Conservation (phyloP, 92 coral and sea anemone genomes). For the Palythoa heliodiscus region DNA sequence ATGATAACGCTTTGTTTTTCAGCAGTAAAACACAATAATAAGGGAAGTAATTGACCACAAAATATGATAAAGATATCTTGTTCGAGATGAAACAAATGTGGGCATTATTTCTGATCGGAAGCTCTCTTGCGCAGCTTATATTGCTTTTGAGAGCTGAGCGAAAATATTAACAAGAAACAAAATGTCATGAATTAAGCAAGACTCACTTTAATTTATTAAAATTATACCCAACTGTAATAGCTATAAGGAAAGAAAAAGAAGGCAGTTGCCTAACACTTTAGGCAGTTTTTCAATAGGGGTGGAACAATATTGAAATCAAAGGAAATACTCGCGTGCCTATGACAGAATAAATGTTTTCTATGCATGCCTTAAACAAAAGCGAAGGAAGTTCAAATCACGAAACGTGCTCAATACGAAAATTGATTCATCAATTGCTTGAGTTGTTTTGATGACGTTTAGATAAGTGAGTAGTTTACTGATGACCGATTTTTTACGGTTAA, state of each 20-base stretch:
- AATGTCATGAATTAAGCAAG: slow-evolving; percentile 17
- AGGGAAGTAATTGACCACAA: slow-evolving; percentile 42
- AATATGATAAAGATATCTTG: slow-evolving; percentile 14
- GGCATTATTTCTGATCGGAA: slow-evolving; percentile 11
- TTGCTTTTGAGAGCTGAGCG: background rate
- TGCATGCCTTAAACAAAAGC: slow-evolving; percentile 18
- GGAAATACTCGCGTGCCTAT: slow-evolving; percentile 34
- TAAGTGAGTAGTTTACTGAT: slow-evolving; percentile 11
- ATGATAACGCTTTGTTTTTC: slow-evolving; percentile 39
- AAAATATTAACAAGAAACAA: slow-evolving; percentile 17
- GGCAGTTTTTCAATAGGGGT: slow-evolving; percentile 21
- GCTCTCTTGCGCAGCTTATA: background rate
- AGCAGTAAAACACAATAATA: slow-evolving; percentile 19
- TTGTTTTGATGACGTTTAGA: slow-evolving; percentile 40
- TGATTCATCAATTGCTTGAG: slow-evolving; percentile 18
- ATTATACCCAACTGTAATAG: background rate
- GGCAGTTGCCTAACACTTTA: slow-evolving; percentile 1
- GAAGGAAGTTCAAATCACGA: slow-evolving; percentile 41
- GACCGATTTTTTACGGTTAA: slow-evolving; percentile 38
- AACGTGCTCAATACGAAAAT: slow-evolving; percentile 27
- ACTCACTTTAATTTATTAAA: slow-evolving; percentile 20
- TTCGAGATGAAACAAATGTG: background rate
- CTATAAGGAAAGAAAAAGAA: background rate
- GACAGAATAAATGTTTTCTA: slow-evolving; percentile 27
- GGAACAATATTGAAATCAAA: slow-evolving; percentile 4